Conservation (phyloP, 2,113 vertebrate species). For the Trichechus manatus region DNA sequence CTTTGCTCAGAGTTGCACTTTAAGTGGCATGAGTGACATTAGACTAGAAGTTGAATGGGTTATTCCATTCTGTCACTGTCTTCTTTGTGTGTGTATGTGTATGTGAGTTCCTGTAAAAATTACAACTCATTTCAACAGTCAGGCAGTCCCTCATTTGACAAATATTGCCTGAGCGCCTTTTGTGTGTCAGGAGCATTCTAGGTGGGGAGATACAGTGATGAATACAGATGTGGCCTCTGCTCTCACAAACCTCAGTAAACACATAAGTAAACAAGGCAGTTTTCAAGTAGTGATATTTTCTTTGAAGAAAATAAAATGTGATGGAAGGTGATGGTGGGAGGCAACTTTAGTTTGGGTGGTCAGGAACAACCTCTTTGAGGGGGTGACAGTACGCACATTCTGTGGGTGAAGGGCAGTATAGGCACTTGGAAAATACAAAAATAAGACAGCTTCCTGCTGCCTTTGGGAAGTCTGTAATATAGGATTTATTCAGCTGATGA, state of each 20-base stretch:
- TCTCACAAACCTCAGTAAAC: not conserved
- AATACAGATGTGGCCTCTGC: not conserved
- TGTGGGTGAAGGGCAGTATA: not conserved
- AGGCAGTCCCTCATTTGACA: not conserved
- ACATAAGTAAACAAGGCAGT: not conserved
- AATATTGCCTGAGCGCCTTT: not conserved
- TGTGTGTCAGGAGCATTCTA: not conserved
- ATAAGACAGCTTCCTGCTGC: not conserved
- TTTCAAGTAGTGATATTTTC: slow-evolving; percentile 29
- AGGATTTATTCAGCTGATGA: not conserved
- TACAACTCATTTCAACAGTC: not conserved
- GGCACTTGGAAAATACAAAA: not conserved
- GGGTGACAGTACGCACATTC: not conserved
- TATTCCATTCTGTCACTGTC: not conserved
- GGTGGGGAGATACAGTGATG: not conserved
- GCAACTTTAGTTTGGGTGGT: not conserved
- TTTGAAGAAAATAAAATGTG: slow-evolving; percentile 23
- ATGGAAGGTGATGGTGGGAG: not conserved
- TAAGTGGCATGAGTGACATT: not conserved
- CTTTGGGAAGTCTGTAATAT: not conserved
- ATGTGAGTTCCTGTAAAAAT: slow-evolving; percentile 12
- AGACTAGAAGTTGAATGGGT: not conserved
- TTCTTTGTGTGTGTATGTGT: not conserved
- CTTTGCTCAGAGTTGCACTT: not conserved
- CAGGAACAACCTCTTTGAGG: not conserved